Percentiles rank a stretch among this genome's conserved stretches.
These are phyloP conservation scores for Mylabris sibirica DNA, from an alignment of 2,888 invertebrate species.

Conservation along the genomic window DNA sequence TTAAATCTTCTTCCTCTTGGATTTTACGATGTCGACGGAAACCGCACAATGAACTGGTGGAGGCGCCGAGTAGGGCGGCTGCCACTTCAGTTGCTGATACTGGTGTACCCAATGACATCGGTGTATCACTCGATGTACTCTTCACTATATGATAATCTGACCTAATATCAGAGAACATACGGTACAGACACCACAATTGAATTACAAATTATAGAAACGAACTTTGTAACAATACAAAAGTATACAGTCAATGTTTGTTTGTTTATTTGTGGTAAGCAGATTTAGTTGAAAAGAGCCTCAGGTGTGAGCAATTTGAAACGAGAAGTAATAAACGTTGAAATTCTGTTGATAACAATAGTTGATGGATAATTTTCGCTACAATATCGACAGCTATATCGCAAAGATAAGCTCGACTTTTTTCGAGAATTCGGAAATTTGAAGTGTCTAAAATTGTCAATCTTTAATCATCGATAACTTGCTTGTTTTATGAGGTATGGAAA, in stretches of 20 bases:
- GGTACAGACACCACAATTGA: neutral
- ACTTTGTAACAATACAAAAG: neutral
- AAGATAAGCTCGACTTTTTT: too few species aligned
- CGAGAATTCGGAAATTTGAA: too few species aligned
- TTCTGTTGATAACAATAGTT: too few species aligned
- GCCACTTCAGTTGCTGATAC: slow-evolving; percentile 65
- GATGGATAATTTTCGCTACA: too few species aligned
- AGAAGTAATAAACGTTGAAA: too few species aligned
- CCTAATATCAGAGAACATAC: slow-evolving; percentile 31
- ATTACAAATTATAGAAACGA: neutral
- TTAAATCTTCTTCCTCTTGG: slow-evolving; percentile 68
- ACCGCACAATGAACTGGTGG: slow-evolving; percentile 63
- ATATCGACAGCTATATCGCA: too few species aligned
- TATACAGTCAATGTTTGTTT: neutral
- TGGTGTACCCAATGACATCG: slow-evolving; percentile 61
- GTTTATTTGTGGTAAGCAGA: neutral
- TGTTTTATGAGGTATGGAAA: too few species aligned
- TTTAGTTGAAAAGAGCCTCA: neutral
- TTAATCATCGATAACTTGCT: too few species aligned
- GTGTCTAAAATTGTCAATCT: too few species aligned
- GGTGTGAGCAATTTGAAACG: too few species aligned
- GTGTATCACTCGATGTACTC: slow-evolving; percentile 62
- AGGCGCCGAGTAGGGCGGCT: slow-evolving; percentile 64
- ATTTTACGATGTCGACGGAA: slow-evolving; percentile 59
- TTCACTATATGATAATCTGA: slow-evolving; percentile 59